Evolutionary conservation across 2,113 vertebrate species (phyloP), one percentile per base, ranked within the genome.

Genomic region (Cyrtonyx montezumae): DNA sequence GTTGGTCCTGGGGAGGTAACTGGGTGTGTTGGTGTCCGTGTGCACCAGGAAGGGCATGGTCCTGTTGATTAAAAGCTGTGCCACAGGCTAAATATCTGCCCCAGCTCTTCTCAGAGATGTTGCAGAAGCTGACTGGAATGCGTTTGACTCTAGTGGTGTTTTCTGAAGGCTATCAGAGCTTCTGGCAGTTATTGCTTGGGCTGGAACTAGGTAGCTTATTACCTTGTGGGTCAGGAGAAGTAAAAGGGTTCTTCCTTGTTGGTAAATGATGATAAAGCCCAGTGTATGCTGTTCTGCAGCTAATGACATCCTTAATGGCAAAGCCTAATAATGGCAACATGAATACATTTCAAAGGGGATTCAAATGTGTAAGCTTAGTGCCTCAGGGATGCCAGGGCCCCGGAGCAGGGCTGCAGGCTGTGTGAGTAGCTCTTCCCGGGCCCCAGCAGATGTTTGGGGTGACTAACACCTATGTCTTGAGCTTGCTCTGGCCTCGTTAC

Each of bases 221-320:
- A 53, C 48, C 76, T 51, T 55, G 28, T 0, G 3, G 53, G n/a
- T 16, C 28, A 59, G 26, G 22, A 84, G 40, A 34, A 32, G 23
- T 45, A 30, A 58, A 84, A 59, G 14, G 1, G 1, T 32, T 40
- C 42, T 71, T 0, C 0, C 6, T 68, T 21, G 34, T 34, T 1
- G 2, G 56, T 84, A 80, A 81, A 79, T 17, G 48, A 66, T 34
- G 26, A 61, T 71, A 94, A 93, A 30, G 12, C 48, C n/a, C 7
- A 0, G 2, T 28, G 23, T 69, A 69, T 76, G 15, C 70, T 53
- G 28, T 20, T 82, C 6, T 45, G 62, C 45, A 28, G 20, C 76
- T 93, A n/a, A 69, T 84, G 76, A 15, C n/a, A 45, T 45, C 56
- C 36, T 61, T 68, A 68, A 42, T 30, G 21, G 17, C 37, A 48